Evolutionary conservation across 2,888 invertebrate genomes (phyloP).

Genomic region (Plagodis pulveraria): DNA sequence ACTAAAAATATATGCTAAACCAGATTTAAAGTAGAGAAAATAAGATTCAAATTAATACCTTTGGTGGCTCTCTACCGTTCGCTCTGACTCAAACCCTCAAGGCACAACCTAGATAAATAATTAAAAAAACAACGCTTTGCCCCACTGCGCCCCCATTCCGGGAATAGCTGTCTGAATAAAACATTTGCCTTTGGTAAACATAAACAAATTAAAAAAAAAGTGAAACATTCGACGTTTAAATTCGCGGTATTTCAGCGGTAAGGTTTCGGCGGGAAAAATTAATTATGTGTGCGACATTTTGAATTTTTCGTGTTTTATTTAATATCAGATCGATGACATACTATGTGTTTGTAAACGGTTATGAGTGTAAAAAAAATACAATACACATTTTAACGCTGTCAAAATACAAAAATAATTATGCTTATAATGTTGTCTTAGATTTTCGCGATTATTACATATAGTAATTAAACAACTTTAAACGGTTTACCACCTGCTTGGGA

Average conservation of each 20-base stretch:
- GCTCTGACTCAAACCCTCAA: not conserved
- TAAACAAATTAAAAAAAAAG: conserved; percentile 4
- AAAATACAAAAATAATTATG: too few relatives aligned
- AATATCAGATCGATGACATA: too few relatives aligned
- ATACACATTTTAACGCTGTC: too few relatives aligned
- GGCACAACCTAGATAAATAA: conserved; percentile 30
- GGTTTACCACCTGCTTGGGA: too few relatives aligned
- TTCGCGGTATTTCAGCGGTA: not conserved
- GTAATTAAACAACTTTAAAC: too few relatives aligned
- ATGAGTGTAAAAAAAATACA: too few relatives aligned
- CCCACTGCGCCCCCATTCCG: conserved; percentile 5
- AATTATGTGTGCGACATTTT: too few relatives aligned
- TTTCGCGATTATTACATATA: too few relatives aligned
- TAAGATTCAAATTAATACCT: not conserved
- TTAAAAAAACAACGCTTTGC: conserved; percentile 8
- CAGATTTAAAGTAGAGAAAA: too few relatives aligned
- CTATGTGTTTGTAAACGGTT: too few relatives aligned
- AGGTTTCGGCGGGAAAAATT: not conserved
- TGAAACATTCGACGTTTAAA: not conserved
- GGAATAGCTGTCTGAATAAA: conserved; percentile 7
- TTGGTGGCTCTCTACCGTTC: not conserved
- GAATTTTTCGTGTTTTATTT: too few relatives aligned
- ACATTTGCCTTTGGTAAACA: conserved; percentile 4
- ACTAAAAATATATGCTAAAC: not conserved
- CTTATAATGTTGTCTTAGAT: too few relatives aligned